Percentiles rank a stretch among this genome's conserved stretches.
Evolutionary conservation across 2,797 vertebrate species (phyloP).

Genomic region (Ctenosaura bakeri): DNA sequence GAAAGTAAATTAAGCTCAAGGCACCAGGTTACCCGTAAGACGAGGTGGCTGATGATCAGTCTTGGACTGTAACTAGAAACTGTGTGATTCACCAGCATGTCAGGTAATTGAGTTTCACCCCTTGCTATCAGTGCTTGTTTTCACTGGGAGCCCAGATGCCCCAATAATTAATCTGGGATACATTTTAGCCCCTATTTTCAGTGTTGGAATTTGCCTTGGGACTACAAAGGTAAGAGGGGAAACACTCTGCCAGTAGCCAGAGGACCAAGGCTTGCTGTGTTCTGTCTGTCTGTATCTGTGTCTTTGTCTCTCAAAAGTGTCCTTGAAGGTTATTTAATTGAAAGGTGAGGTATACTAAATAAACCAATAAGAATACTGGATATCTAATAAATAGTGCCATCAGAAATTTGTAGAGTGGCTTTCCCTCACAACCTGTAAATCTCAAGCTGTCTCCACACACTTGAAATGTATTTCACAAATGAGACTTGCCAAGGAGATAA

Average conservation of each 20-base stretch:
- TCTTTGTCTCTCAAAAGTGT: not conserved
- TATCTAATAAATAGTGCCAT: not conserved
- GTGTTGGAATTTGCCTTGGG: not conserved
- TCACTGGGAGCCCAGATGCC: not conserved
- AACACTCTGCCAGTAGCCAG: not conserved
- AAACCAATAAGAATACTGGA: not conserved
- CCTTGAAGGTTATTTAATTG: not conserved
- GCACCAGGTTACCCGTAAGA: constrained; percentile 17
- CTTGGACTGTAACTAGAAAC: not conserved
- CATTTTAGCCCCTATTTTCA: not conserved
- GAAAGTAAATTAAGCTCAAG: not conserved
- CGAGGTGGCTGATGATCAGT: not conserved
- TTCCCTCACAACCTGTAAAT: not conserved
- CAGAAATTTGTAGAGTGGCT: not conserved
- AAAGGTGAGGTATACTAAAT: not conserved
- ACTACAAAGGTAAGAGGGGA: not conserved
- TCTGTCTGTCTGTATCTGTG: not conserved
- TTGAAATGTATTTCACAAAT: not conserved
- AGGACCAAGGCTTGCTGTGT: not conserved
- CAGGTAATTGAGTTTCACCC: constrained; percentile 15
- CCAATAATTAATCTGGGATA: not conserved
- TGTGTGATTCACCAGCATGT: not conserved
- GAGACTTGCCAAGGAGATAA: not conserved
- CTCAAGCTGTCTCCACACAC: not conserved
- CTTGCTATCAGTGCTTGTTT: not conserved